These are phyloP conservation scores for Drosophila robusta DNA, from an alignment of 2,888 invertebrate species.

Conservation along the genomic window DNA sequence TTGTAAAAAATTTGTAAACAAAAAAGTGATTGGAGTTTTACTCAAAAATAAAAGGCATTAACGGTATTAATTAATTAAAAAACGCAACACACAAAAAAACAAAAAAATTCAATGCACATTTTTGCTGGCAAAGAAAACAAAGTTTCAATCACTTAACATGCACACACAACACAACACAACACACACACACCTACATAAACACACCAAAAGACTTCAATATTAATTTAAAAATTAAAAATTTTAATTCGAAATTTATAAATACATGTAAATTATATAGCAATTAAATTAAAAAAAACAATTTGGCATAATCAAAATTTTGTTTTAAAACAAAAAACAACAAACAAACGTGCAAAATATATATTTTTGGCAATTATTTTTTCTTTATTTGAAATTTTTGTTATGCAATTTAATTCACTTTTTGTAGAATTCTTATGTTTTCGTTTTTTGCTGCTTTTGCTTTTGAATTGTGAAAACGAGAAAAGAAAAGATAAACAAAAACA, in stretches of 20 bases:
- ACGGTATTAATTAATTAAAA: slow-evolving; percentile 60
- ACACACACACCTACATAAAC: slow-evolving; percentile 21
- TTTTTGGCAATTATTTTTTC: slow-evolving; percentile 39
- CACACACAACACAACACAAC: slow-evolving; percentile 23
- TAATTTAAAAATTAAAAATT: slow-evolving; percentile 50
- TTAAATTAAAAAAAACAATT: slow-evolving; percentile 37
- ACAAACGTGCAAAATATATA: slow-evolving; percentile 47
- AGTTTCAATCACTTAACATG: slow-evolving; percentile 63
- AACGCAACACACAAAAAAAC: slow-evolving; percentile 15
- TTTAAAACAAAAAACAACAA: slow-evolving; percentile 38
- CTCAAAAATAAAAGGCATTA: slow-evolving; percentile 64
- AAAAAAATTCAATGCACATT: slow-evolving; percentile 24
- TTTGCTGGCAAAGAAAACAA: slow-evolving; percentile 43
- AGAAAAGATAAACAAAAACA: slow-evolving; percentile 12
- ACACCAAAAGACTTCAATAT: slow-evolving; percentile 79
- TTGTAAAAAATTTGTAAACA: slow-evolving; percentile 39
- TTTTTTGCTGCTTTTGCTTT: slow-evolving; percentile 54
- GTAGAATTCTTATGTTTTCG: slow-evolving; percentile 14
- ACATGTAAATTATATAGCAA: slow-evolving; percentile 49
- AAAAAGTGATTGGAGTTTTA: slow-evolving; percentile 79
- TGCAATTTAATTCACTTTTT: slow-evolving; percentile 45
- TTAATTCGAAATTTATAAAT: slow-evolving; percentile 44
- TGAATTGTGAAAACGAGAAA: slow-evolving; percentile 27
- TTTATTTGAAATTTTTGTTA: slow-evolving; percentile 46
- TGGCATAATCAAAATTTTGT: slow-evolving; percentile 69